phyloP scores from a whole-genome alignment of 1,140 invertebrate species.

The Neuroterus valhalla region DNA sequence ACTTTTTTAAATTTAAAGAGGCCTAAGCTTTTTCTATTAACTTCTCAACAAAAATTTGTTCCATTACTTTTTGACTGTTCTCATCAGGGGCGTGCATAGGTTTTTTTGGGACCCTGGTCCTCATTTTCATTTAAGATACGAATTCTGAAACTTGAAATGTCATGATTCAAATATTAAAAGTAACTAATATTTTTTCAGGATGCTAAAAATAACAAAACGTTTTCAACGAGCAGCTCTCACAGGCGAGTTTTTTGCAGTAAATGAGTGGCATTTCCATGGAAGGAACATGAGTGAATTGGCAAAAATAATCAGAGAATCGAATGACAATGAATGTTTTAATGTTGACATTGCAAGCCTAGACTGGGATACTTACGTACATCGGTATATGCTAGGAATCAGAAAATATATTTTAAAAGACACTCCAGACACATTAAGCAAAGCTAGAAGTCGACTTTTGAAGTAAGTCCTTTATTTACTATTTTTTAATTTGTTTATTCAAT shows the following conservation, averaged over 20 bases:
- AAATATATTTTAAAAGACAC: slow-evolving; percentile 87
- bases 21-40: too few species aligned
- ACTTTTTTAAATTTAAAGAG: too few species aligned
- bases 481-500: background rate
- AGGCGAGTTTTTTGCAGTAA: slow-evolving; percentile 90
- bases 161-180: background rate
- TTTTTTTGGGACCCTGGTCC: too few species aligned
- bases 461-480: slow-evolving; percentile 58
- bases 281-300: slow-evolving; percentile 83
- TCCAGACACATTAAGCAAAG: slow-evolving; percentile 78
- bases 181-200: slow-evolving; percentile 74
- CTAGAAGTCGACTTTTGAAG: slow-evolving; percentile 81
- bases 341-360: slow-evolving; percentile 78
- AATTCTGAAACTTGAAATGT: too few species aligned
- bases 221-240: slow-evolving; percentile 85
- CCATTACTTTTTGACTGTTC: too few species aligned
- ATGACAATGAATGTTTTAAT: slow-evolving; percentile 79
- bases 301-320: slow-evolving; percentile 75
- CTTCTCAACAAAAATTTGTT: too few species aligned
- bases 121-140: too few species aligned
- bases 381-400: slow-evolving; percentile 87
- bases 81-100: too few species aligned
- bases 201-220: slow-evolving; percentile 88
- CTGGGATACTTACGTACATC: slow-evolving; percentile 82
- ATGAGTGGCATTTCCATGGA: slow-evolving; percentile 90